Conservation (phyloP, 2,888 invertebrate genomes). For the Pheosia tremula region DNA sequence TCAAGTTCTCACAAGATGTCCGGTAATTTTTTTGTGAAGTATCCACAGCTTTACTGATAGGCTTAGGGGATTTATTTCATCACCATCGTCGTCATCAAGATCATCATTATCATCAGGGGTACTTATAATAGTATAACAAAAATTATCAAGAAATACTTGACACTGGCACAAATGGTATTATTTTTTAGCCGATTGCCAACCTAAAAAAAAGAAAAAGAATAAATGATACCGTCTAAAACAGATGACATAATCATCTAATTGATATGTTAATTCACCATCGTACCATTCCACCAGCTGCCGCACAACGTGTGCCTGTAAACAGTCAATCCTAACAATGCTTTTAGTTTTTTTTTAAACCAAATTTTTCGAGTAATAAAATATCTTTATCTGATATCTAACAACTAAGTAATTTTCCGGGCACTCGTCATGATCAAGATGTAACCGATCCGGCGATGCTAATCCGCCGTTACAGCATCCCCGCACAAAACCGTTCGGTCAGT, state of each 20-base stretch:
- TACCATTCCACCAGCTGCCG: not conserved
- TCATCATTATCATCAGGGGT: too few relatives aligned
- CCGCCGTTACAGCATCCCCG: slow-evolving; percentile 52
- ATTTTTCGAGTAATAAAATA: slow-evolving; percentile 40
- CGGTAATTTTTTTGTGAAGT: too few relatives aligned
- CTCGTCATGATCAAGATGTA: slow-evolving; percentile 44
- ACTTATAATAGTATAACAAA: too few relatives aligned
- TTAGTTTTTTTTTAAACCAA: not conserved
- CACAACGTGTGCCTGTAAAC: not conserved
- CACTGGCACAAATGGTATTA: too few relatives aligned
- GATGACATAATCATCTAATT: not conserved
- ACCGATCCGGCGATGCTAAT: slow-evolving; percentile 59
- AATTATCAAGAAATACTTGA: too few relatives aligned
- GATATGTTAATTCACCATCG: not conserved
- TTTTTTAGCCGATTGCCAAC: too few relatives aligned
- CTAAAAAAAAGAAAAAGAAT: too few relatives aligned
- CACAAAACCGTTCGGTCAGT: slow-evolving; percentile 70
- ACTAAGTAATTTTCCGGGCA: slow-evolving; percentile 37
- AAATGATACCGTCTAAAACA: not conserved
- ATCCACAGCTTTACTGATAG: too few relatives aligned
- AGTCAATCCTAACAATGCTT: not conserved
- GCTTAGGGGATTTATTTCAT: too few relatives aligned
- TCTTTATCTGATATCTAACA: slow-evolving; percentile 42
- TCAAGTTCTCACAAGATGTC: too few relatives aligned
- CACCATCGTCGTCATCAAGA: too few relatives aligned